Evolutionary conservation across 2,113 vertebrate species (phyloP).

Genomic region (Xiphorhynchus elegans): DNA sequence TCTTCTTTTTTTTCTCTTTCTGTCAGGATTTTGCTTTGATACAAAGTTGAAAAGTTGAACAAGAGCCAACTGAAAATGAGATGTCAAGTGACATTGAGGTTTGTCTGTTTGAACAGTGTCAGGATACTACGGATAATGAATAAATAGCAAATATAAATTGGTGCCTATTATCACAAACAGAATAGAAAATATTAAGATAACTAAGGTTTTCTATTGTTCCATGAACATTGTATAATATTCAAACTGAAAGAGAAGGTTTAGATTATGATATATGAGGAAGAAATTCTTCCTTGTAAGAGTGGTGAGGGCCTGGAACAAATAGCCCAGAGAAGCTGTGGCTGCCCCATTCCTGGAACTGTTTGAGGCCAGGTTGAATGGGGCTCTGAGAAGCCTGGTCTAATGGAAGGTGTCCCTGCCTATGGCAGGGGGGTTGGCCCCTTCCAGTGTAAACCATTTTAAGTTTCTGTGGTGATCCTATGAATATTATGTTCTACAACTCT

Average conservation of each 20-base stretch:
- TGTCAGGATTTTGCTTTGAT: not conserved
- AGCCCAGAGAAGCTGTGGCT: not conserved
- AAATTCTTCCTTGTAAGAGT: not conserved
- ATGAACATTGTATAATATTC: not conserved
- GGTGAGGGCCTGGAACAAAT: not conserved
- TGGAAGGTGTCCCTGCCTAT: not conserved
- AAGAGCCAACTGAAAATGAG: not conserved
- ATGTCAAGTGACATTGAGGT: not conserved
- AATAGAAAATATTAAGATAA: not conserved
- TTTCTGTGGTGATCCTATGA: not conserved
- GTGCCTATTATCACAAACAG: not conserved
- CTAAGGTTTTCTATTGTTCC: no score
- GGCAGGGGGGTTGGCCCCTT: not conserved
- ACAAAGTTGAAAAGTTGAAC: not conserved
- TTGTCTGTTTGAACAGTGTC: not conserved
- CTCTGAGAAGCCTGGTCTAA: not conserved
- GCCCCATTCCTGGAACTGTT: not conserved
- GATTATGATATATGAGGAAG: not conserved
- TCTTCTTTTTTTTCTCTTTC: not conserved
- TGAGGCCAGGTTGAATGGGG: not conserved
- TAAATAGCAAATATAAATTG: not conserved
- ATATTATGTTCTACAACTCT: not conserved
- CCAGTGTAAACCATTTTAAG: not conserved
- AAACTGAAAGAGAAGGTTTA: not conserved
- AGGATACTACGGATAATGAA: not conserved